phyloP scores from a whole-genome alignment of 2,888 invertebrate species.

The Sinotaia quadrata region DNA sequence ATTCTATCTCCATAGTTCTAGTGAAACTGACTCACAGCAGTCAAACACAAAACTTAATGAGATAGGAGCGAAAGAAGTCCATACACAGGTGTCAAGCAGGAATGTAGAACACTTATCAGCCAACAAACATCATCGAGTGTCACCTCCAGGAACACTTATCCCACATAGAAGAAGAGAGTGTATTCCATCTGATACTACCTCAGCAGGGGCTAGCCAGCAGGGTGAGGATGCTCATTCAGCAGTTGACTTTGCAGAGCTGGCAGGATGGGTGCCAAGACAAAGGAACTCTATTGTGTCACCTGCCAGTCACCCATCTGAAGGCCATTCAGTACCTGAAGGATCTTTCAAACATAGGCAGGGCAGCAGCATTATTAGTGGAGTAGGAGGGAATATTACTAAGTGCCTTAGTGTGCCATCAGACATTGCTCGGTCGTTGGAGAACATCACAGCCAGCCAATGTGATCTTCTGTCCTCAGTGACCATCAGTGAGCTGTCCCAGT shows the following conservation, averaged over 20 bases:
- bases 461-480: constrained; percentile 64
- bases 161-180: constrained; percentile 27
- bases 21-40: constrained; percentile 4
- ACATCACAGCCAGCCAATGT: constrained; percentile 58
- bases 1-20: no score
- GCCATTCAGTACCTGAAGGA: constrained; percentile 46
- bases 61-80: constrained; percentile 1
- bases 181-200: constrained; percentile 25
- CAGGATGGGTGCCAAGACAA: constrained; percentile 37
- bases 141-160: constrained; percentile 21
- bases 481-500: constrained; percentile 64
- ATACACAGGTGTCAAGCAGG: not conserved
- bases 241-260: constrained; percentile 6
- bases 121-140: not conserved
- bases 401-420: constrained; percentile 66
- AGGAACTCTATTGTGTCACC: constrained; percentile 60
- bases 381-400: constrained; percentile 49
- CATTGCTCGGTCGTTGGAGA: constrained; percentile 63
- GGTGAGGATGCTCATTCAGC: not conserved
- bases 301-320: constrained; percentile 59
- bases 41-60: constrained; percentile 2
- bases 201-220: constrained; percentile 8
- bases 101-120: not conserved
- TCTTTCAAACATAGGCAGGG: not conserved
- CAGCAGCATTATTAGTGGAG: not conserved